Percentiles rank a stretch among this genome's conserved stretches.
These are phyloP conservation scores for Mionectes macconnelli DNA, from an alignment of 2,113 vertebrate species.

Conservation along the genomic window DNA sequence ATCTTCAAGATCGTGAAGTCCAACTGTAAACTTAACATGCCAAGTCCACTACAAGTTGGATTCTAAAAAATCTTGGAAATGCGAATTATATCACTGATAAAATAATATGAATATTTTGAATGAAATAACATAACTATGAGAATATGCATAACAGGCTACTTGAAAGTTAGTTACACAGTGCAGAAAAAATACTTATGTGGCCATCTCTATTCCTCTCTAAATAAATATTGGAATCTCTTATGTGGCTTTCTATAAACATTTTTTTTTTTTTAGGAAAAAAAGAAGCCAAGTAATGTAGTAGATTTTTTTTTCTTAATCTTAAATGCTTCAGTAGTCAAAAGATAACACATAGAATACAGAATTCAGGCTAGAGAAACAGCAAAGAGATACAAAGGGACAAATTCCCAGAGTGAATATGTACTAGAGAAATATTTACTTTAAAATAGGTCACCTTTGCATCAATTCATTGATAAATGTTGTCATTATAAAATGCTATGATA, in stretches of 20 bases:
- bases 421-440: not conserved
- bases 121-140: not conserved
- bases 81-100: not conserved
- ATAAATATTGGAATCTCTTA: not conserved
- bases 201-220: not conserved
- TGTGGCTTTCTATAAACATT: not conserved
- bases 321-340: not conserved
- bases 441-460: not conserved
- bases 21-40: accelerated
- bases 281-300: not conserved
- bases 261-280: not conserved
- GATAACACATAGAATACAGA: not conserved
- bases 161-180: not conserved
- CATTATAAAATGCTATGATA: not conserved
- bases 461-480: not conserved
- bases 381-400: not conserved
- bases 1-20: accelerated
- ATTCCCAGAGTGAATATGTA: not conserved
- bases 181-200: not conserved
- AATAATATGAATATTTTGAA: not conserved
- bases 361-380: not conserved
- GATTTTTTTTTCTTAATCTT: not conserved
- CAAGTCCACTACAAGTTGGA: not conserved
- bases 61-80: not conserved
- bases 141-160: not conserved